Evolutionary conservation across 2,888 invertebrate species (phyloP).

Genomic region (Polyommatus iphigenia): DNA sequence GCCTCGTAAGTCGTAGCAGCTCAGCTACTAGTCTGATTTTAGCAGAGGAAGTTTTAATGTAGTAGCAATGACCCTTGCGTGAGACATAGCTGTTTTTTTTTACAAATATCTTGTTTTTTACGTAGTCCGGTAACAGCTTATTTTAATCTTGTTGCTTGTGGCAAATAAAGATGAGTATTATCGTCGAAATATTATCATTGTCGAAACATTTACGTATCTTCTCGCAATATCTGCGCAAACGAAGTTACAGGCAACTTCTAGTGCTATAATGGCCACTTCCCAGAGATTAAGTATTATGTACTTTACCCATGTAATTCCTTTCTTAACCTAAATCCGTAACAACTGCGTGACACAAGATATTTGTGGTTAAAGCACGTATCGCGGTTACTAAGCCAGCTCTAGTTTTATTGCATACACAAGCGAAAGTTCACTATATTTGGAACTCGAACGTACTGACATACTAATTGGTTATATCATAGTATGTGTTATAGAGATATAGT

Average conservation of each 20-base stretch:
- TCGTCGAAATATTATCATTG: too few relatives aligned
- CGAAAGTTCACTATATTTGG: constrained; percentile 16
- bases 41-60: too few relatives aligned
- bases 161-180: too few relatives aligned
- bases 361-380: not conserved
- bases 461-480: not conserved
- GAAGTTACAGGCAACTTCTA: constrained; percentile 30
- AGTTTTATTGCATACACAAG: constrained; percentile 3
- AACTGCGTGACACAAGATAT: constrained; percentile 17
- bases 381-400: not conserved
- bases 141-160: too few relatives aligned
- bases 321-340: not conserved
- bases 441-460: constrained; percentile 7
- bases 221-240: too few relatives aligned
- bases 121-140: too few relatives aligned
- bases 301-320: constrained; percentile 31
- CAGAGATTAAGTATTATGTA: not conserved
- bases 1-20: too few relatives aligned
- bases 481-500: not conserved
- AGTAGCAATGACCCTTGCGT: too few relatives aligned
- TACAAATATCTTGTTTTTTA: too few relatives aligned
- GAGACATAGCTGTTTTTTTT: too few relatives aligned
- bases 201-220: too few relatives aligned
- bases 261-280: constrained; percentile 23
- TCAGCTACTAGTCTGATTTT: too few relatives aligned